Base-by-base conservation (phyloP, 2,797 vertebrate species). In the Pipistrellus nathusii region DNA sequence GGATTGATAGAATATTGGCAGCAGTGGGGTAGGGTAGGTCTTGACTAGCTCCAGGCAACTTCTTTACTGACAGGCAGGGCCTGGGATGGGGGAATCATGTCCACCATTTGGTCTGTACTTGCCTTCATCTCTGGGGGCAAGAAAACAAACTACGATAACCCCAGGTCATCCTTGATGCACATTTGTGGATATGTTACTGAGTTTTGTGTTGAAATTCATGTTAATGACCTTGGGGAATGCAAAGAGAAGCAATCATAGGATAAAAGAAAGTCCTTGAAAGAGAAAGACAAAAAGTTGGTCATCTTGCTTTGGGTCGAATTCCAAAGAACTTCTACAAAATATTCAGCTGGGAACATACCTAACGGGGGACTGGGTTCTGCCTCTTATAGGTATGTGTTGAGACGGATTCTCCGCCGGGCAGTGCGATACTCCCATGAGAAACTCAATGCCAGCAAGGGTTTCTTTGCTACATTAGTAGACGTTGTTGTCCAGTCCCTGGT, bases 401-500 rank as follows among this genome's bases (percentile, higher is more conserved):
- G 99, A 96, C 98, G 99, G 94, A 99, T 99, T 97, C 98, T 99
- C 91, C 99, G 99, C 4, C 99, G 99, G 27, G 99, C 99, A 0
- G 99, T 99, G 41, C 98, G 99, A 71, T 99, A 99, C 27, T 98
- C 99, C 81, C 99, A 99, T 0, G 99, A 99, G 98, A 99, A 99
- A 95, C 99, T 99, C 72, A 99, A 97, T 0, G 99, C 99, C 90
- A 98, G 99, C 97, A 99, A 97, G 85, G 99, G 99, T 7, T 99
- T 99, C 97, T 99, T 99, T 72, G 99, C 99, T 78, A 98, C 99
- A 0, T 97, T 99, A 93, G 99, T 99, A 71, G 99, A 99, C 21
- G 99, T 99, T 57, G 99, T 99, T 27, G 99, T 99, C 12, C 93
- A 99, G 46, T 99, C 99, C 1, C 98, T 99, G 99, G 99, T 99